Evolutionary conservation across 1,140 invertebrate genomes (phyloP), one percentile per base, ranked within the genome.

Genomic region (Drosophila tropicalis): DNA sequence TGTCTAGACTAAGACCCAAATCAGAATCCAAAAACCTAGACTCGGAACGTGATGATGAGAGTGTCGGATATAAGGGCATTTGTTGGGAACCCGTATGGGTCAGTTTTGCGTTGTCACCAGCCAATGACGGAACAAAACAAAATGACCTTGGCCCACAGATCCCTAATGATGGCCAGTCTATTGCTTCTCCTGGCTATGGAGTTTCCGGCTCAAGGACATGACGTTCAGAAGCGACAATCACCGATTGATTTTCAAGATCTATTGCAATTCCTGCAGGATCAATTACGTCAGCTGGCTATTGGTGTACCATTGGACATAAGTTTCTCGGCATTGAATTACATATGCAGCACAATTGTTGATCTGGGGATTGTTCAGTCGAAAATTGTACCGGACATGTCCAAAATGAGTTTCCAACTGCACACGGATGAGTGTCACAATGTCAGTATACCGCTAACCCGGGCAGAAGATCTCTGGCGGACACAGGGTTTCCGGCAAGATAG

Each of bases 261-360:
- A 9, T 51, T 71, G 15, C 39, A 66, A 9, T 44, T 10, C 7
- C 41, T 78, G 44, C 78, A 81, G 57, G 40, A 76, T 13, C 55
- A 64, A 10, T 13, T 78, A 22, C 58, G 44, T 2, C 62, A 62
- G n/a, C 1, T 73, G 0, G 22, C 25, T 1, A 6, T 65, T 0
- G 71, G 68, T 2, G 1, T 74, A 15, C 76, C 76, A 2, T 22
- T 75, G 36, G 70, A 79, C n/a, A 70, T 75, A 3, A 41, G 47
- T 47, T 70, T 71, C 61, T 51, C 71, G 2, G 36, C 51, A 1
- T 4, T 83, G 0, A 67, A 58, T 56, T 44, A 62, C 10, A 44
- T 72, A 10, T 84, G 76, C 54, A 67, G 62, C 39, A 58, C 25
- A 22, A 62, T 80, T 4, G 40, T 79, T 12, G 75, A 75, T 6